Base-by-base conservation (phyloP, 2,797 vertebrate species). In the Syndactyla subalaris region DNA sequence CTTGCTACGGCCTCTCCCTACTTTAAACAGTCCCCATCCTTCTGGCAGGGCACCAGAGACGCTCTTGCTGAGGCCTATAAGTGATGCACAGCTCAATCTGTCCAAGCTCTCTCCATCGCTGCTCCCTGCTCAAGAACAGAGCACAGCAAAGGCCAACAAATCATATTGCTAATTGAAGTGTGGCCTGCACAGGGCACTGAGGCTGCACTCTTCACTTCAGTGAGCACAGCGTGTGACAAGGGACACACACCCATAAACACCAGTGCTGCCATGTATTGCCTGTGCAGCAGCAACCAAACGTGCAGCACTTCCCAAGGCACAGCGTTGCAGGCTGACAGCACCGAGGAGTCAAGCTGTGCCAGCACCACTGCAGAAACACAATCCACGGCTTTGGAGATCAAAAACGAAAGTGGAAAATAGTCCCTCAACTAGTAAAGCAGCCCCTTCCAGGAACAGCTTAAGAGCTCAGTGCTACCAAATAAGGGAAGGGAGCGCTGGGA, bases 381-480 rank as follows among this genome's bases (percentile, higher is more conserved):
- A 66, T 26, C 93, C 58, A 26, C 0, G 39, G 86, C 88, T 84
- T 70, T 7, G 32, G 52, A 57, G 97, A 92, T n/a, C 94, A 82
- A 62, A 97, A 97, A 89, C 7, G 52, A 95, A 96, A 94, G 93
- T 45, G 91, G 85, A 85, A 93, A 97, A 95, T 0, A 81, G 91
- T 85, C 93, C 89, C 88, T 88, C 75, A 93, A 95, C 26, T 2
- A 58, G 96, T 32, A 48, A 92, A 97, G 84, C 61, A 91, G 93
- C 88, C 97, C 86, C 94, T 96, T 96, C 88, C 97, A 98, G 97
- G 96, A 95, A 79, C 71, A 66, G 97, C 55, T 22, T 0, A 8
- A 27, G 92, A 96, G 96, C 97, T 84, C 87, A 85, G 98, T 96
- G 97, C 98, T 97, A 99, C 99, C 99, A 99, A 99, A 99, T 98